Evolutionary conservation across 2,113 vertebrate genomes (phyloP), one percentile per base, ranked within the genome.

Genomic region (Procapra przewalskii): DNA sequence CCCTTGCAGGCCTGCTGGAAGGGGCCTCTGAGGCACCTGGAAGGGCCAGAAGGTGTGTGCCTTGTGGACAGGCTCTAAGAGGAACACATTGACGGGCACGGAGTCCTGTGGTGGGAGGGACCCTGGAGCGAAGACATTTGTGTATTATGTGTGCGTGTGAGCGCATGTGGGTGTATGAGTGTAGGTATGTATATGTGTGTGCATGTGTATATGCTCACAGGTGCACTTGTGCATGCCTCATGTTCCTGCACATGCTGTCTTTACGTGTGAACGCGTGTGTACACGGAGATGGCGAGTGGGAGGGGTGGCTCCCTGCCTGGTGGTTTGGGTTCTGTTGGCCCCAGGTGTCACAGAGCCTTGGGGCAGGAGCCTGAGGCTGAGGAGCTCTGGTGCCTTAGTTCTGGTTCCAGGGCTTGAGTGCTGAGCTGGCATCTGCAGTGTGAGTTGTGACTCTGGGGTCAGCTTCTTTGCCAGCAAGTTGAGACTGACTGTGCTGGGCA

Each of bases 201-300:
- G 1, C 4, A 3, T 31, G n/a, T 62, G 25, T 50, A 31, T 23
- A 21, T 29, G 55, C 2, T n/a, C 3, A 2, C 9, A 50, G 0
- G 15, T 10, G 45, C 45, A 45, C 15, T 14, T 75, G 5, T 33
- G 59, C 3, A 23, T 0, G 1, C 36, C 71, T 43, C 36, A 13
- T 23, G 19, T 36, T 7, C 23, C 21, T n/a, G 8, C 12, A 36
- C 3, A 10, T 40, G 10, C 59, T 52, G 60, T 50, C 43, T 27
- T 31, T 59, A n/a, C 17, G 0, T 81, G 33, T 79, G n/a, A 31
- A 33, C 1, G 1, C 29, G 29, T 45, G 36, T 15, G 9, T 14
- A 17, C 40, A 12, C 6, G 2, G 31, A 23, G 12, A 7, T 19
- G 12, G 29, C 29, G 13, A 7, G 40, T 21, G 29, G 75, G 33